Base-by-base conservation (phyloP, 2,113 vertebrate genomes). In the Heptranchias perlo region DNA sequence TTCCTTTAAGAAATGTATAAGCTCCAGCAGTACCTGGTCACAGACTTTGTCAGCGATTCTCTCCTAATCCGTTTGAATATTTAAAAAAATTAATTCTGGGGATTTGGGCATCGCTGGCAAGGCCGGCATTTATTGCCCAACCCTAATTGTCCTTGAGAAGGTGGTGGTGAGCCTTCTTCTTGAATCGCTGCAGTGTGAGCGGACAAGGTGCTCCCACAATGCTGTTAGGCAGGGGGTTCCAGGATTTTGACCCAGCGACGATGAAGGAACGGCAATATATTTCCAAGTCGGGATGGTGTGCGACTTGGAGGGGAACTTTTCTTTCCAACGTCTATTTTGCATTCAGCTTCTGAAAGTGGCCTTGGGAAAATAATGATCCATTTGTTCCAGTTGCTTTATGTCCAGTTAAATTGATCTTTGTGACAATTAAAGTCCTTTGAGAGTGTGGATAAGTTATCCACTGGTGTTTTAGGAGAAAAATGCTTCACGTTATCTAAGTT, bases 351-450 rank as follows among this genome's bases (percentile, higher is more conserved):
- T 62, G 89, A 64, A 82, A 62, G 14, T 62, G 89, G 0, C 5
- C 1, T n/a, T 61, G 58, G 16, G n/a, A 62, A 93, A 93, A 35
- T 62, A n/a, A 93, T 93, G 39, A 39, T 23, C 5, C n/a, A 93
- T 93, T 23, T 93, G 58, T 58, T 93, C 64, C 89, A 62, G 89
- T 93, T 93, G 89, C n/a, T 39, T 93, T 93, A 39, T 64, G 89
- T 93, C 58, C 58, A 64, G 1, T 58, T 93, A 93, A 35, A 62
- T 62, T 93, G 39, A 93, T 39, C 35, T 92, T 28, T n/a, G 6
- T 64, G 89, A 8, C 89, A 91, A 91, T 35, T 91, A 91, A 91
- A 16, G 35, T 39, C 52, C 87, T 91, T 91, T 61, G 87, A 58
- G 54, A 61, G 5, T 35, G 14, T 25, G 18, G 13, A 82, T 92